Percentiles rank a stretch among this genome's conserved stretches.
Conservation (phyloP, 2,888 invertebrate species). For the Aproaerema taeniolella region DNA sequence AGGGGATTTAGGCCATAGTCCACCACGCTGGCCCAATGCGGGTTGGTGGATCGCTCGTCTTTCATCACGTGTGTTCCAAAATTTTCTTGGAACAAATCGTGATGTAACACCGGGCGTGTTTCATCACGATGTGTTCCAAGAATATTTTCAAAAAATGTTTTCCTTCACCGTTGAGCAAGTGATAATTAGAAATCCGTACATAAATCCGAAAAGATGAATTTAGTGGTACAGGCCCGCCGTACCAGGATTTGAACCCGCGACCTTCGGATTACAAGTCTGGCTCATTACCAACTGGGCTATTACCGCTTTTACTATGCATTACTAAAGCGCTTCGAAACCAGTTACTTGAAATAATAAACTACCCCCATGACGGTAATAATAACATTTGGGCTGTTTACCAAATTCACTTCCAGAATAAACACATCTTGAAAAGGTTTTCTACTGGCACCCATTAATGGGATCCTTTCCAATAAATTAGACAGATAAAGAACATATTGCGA, state of each 20-base stretch:
- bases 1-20: no score
- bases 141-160: no score
- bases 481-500: slow-evolving; percentile 36
- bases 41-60: no score
- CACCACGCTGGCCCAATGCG: no score
- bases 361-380: neutral
- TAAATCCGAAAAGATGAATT: no score
- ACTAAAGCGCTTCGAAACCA: neutral
- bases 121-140: no score
- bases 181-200: no score
- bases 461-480: slow-evolving; percentile 39
- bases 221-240: neutral
- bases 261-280: neutral
- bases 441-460: slow-evolving; percentile 32
- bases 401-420: slow-evolving; percentile 17
- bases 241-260: no score
- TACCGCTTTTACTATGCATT: neutral
- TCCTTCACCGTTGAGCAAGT: no score
- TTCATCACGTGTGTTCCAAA: no score
- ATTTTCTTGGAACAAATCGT: no score
- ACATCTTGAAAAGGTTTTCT: slow-evolving; percentile 18
- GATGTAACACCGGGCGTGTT: no score
- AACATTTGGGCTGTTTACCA: neutral
- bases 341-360: neutral
- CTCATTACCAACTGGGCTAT: neutral